phyloP scores from a whole-genome alignment of 2,113 vertebrate genomes.

The Ahaetulla prasina region DNA sequence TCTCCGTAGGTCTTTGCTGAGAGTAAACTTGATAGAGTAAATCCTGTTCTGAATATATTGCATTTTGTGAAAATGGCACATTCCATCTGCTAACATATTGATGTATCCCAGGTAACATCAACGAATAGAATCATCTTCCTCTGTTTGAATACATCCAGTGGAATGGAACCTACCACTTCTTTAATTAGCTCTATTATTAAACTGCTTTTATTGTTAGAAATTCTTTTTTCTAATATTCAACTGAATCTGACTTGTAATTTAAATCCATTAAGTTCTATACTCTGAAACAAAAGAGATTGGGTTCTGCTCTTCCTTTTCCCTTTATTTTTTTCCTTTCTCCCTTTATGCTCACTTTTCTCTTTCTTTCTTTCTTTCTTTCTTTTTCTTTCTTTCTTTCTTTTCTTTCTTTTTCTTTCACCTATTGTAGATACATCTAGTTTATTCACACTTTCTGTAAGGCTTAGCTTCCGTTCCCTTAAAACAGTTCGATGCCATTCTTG shows the following conservation, averaged over 20 bases:
- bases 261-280: not conserved
- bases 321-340: too few relatives aligned
- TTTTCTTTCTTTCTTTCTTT: not conserved
- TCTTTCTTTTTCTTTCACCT: not conserved
- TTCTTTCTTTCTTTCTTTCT: not conserved
- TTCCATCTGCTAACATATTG: not conserved
- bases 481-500: not conserved
- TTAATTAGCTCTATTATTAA: not conserved
- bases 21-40: not conserved
- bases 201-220: not conserved
- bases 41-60: not conserved
- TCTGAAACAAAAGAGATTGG: not conserved
- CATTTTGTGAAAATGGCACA: not conserved
- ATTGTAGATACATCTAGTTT: not conserved
- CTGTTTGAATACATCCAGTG: not conserved
- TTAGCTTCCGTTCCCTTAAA: not conserved
- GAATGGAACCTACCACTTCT: not conserved
- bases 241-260: not conserved
- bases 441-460: not conserved
- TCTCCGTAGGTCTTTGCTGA: not conserved
- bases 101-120: not conserved
- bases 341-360: not conserved
- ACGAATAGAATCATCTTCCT: not conserved
- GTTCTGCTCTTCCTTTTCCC: not conserved
- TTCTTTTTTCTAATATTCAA: not conserved